A percentile compares a stretch with the other conserved stretches of the same genome.
Evolutionary conservation across 2,797 vertebrate genomes (phyloP).

Genomic region (Knipowitschia caucasica): DNA sequence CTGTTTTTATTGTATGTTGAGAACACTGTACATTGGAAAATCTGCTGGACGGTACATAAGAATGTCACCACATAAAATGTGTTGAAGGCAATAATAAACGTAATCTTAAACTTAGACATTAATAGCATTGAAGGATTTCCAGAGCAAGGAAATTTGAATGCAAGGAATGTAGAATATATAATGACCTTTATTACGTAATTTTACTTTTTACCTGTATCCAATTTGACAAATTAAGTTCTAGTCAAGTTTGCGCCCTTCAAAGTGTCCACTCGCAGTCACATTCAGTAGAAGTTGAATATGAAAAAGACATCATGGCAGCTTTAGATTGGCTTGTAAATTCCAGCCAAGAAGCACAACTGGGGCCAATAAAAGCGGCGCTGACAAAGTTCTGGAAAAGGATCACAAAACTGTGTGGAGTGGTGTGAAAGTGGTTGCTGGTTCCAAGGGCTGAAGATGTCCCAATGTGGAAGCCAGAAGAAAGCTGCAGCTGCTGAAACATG

Average conservation of each 20-base stretch:
- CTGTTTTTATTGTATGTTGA: too few species aligned
- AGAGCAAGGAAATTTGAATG: too few species aligned
- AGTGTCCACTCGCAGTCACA: constrained; percentile 23
- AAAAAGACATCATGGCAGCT: constrained; percentile 25
- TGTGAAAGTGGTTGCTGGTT: constrained; percentile 28
- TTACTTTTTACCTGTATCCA: too few species aligned
- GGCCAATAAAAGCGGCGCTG: constrained; percentile 38
- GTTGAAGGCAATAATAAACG: too few species aligned
- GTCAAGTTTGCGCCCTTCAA: constrained; percentile 10
- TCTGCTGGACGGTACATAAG: too few species aligned
- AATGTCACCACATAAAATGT: too few species aligned
- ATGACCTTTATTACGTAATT: too few species aligned
- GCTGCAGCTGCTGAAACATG: constrained; percentile 21
- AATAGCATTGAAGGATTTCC: too few species aligned
- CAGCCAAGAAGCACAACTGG: constrained; percentile 10
- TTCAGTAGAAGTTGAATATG: constrained; percentile 15
- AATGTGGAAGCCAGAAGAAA: constrained; percentile 47
- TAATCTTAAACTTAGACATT: too few species aligned
- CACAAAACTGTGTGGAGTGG: constrained; percentile 21
- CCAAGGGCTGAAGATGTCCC: constrained; percentile 21
- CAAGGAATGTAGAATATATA: too few species aligned
- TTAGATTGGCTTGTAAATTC: constrained; percentile 19
- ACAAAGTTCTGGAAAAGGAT: constrained; percentile 30
- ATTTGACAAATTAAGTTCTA: too few species aligned
- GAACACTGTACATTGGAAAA: too few species aligned